phyloP scores from a whole-genome alignment of 2,797 vertebrate species.

The Tokudaia tokunoshimensis region DNA sequence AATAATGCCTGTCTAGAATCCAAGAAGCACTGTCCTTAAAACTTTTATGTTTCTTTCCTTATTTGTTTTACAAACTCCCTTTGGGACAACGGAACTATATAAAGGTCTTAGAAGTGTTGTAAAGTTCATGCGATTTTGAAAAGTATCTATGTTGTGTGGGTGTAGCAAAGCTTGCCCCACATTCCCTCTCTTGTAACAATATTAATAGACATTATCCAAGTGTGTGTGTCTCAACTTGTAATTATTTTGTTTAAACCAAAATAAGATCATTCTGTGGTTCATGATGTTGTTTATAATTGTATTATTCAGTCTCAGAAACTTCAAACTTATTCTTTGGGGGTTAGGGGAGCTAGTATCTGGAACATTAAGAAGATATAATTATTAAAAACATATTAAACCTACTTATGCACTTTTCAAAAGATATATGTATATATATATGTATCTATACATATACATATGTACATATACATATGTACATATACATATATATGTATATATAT shows the following conservation, averaged over 20 bases:
- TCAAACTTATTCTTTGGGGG: constrained; percentile 21
- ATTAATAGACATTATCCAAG: background rate
- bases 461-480: background rate
- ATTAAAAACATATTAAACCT: background rate
- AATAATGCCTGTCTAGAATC: constrained; percentile 41
- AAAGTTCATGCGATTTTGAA: background rate
- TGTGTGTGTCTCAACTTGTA: background rate
- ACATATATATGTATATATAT: background rate
- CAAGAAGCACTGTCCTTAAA: background rate
- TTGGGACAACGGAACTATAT: constrained; percentile 23
- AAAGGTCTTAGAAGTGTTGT: background rate
- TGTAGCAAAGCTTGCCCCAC: background rate
- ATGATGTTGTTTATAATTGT: background rate
- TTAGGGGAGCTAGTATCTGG: background rate
- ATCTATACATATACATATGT: too few relatives aligned
- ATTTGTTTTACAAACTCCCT: constrained; percentile 2
- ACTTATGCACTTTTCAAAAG: background rate
- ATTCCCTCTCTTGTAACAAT: background rate
- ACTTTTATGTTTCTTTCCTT: constrained; percentile 24
- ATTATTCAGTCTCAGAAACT: background rate
- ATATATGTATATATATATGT: background rate
- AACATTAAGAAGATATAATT: constrained; percentile 2
- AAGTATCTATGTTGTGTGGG: background rate
- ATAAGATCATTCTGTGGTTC: background rate
- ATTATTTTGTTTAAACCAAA: constrained; percentile 1